Conservation (phyloP, 2,888 invertebrate genomes). For the Oxystoma pomonae region DNA sequence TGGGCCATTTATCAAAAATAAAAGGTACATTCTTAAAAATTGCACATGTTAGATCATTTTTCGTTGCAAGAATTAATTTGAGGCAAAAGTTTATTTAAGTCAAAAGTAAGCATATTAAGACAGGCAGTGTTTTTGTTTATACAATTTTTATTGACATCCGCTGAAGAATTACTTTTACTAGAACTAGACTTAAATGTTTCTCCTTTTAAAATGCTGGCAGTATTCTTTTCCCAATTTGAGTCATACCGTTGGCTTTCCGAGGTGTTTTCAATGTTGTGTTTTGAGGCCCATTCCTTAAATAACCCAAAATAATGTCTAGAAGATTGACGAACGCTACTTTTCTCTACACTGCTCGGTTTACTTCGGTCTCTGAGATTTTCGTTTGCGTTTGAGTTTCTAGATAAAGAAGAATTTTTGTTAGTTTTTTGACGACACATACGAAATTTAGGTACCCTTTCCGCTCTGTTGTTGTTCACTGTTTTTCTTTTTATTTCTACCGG, state of each 20-base stretch:
- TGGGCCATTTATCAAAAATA: not conserved
- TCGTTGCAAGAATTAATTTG: constrained; percentile 15
- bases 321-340: constrained; percentile 8
- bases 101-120: constrained; percentile 28
- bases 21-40: not conserved
- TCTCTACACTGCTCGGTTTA: constrained; percentile 13
- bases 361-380: constrained; percentile 31
- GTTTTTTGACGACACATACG: constrained; percentile 29
- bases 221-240: constrained; percentile 52
- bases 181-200: constrained; percentile 31
- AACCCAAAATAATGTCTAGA: constrained; percentile 28
- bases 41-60: not conserved
- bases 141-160: constrained; percentile 32
- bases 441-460: constrained; percentile 40
- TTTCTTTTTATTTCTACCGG: not conserved
- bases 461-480: constrained; percentile 7
- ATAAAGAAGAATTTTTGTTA: constrained; percentile 39
- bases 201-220: constrained; percentile 51
- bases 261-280: constrained; percentile 19
- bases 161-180: constrained; percentile 17
- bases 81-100: constrained; percentile 31
- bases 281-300: constrained; percentile 31
- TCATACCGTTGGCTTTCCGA: constrained; percentile 3
- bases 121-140: constrained; percentile 24
- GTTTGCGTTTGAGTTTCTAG: constrained; percentile 41